phyloP scores from a whole-genome alignment of 2,113 vertebrate species.

The Carassius auratus region DNA sequence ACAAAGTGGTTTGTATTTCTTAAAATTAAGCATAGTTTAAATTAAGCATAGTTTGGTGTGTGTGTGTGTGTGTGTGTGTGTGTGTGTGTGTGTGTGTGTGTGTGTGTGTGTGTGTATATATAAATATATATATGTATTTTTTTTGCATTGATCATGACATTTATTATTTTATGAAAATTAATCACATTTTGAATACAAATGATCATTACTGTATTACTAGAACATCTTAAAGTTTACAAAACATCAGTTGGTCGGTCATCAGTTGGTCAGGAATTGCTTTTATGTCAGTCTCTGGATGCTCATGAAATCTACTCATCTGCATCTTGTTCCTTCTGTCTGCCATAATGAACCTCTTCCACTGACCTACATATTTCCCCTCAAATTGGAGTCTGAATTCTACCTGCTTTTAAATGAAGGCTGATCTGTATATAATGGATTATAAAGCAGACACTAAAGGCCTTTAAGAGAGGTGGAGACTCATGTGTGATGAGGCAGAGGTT shows the following conservation, averaged over 20 bases:
- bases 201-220: not conserved
- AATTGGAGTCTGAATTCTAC: not conserved
- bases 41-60: too few relatives aligned
- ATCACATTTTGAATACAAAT: too few relatives aligned
- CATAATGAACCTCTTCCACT: not conserved
- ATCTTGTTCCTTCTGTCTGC: not conserved
- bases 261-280: too few relatives aligned
- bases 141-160: not conserved
- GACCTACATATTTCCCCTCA: not conserved
- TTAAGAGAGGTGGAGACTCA: not conserved
- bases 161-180: not conserved
- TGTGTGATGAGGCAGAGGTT: not conserved
- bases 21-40: too few relatives aligned
- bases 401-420: not conserved
- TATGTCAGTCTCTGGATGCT: too few relatives aligned
- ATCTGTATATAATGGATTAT: slow-evolving; percentile 23
- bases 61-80: too few relatives aligned
- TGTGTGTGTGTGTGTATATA: too few relatives aligned
- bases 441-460: not conserved
- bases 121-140: not conserved
- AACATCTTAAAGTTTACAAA: not conserved
- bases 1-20: not conserved
- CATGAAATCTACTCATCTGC: not conserved
- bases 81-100: too few relatives aligned
- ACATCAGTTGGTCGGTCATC: too few relatives aligned